Conservation (phyloP, 1,140 invertebrate species). For the Calycopis cecrops region DNA sequence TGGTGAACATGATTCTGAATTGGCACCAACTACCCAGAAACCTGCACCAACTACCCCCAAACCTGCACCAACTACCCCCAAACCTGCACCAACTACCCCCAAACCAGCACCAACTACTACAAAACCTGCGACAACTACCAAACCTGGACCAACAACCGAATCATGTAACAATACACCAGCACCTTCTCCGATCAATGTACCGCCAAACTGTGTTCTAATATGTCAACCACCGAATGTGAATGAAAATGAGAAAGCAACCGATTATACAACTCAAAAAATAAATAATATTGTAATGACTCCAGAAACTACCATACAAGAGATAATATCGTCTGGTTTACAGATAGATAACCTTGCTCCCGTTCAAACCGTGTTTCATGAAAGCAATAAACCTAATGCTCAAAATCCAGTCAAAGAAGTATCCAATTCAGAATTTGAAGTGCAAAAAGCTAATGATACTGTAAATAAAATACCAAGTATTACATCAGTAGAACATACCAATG, state of each 20-base stretch:
- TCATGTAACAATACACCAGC: background rate
- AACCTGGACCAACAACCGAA: background rate
- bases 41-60: background rate
- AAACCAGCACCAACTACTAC: background rate
- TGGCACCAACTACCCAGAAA: background rate
- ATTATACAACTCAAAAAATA: no score
- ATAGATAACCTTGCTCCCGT: no score
- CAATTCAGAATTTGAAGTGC: no score
- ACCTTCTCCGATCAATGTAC: background rate
- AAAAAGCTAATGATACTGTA: no score
- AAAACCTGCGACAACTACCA: background rate
- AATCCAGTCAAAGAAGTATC: no score
- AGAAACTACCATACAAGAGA: no score
- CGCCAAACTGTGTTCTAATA: conserved; percentile 2
- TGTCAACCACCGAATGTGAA: background rate
- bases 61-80: background rate
- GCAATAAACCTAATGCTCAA: no score
- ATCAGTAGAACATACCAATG: no score
- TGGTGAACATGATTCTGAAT: conserved; percentile 9
- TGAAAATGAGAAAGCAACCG: background rate
- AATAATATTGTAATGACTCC: no score
- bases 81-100: conserved; percentile 5
- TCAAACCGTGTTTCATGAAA: no score
- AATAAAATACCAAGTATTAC: no score
- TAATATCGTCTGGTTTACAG: no score